Conservation (phyloP, 2,113 vertebrate genomes). For the Oxyruncus cristatus region DNA sequence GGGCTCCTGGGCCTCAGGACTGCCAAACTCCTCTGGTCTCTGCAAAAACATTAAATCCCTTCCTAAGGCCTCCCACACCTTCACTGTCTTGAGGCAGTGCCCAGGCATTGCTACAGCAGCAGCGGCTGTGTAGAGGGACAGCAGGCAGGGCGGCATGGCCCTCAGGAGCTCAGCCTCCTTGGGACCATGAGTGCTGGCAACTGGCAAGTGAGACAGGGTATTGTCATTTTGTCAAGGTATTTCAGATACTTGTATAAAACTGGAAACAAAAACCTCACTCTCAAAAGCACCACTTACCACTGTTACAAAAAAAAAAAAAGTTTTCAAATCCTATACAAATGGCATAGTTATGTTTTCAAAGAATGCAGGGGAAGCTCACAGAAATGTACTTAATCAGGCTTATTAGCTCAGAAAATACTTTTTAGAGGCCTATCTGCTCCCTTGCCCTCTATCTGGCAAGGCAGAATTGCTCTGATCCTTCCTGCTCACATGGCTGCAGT, state of each 20-base stretch:
- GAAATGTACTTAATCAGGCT: background rate
- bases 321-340: background rate
- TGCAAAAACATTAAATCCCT: background rate
- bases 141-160: background rate
- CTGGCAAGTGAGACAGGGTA: background rate
- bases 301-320: background rate
- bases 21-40: background rate
- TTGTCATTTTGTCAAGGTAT: background rate
- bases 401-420: background rate
- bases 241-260: background rate
- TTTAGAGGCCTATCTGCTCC: background rate
- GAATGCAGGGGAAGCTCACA: background rate
- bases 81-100: background rate
- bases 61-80: background rate
- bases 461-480: background rate
- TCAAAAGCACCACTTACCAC: background rate
- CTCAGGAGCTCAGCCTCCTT: background rate
- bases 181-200: fast-evolving
- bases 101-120: background rate
- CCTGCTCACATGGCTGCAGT: background rate
- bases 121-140: background rate
- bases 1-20: background rate
- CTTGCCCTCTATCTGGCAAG: background rate
- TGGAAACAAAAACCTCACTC: background rate
- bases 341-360: background rate